A percentile compares a stretch with the other conserved stretches of the same genome.
Evolutionary conservation across 2,888 invertebrate genomes (phyloP).

Genomic region (Phytoseiulus persimilis): DNA sequence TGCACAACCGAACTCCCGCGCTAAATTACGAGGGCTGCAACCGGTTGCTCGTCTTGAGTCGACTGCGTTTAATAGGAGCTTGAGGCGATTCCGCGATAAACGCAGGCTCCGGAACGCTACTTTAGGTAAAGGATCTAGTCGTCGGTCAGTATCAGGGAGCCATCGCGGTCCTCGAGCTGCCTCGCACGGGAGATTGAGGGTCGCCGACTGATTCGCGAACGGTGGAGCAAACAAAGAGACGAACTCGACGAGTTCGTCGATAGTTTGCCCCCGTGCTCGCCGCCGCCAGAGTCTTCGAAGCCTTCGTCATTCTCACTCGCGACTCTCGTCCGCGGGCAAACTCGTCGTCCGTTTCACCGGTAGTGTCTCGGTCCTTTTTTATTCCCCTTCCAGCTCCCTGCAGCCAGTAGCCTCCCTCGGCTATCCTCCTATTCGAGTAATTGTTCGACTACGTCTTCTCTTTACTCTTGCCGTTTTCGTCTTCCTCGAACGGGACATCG

Average conservation of each 20-base stretch:
- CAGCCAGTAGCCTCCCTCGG: neutral
- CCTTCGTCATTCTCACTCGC: neutral
- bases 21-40: neutral
- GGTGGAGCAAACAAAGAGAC: neutral
- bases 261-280: neutral
- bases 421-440: neutral
- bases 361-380: neutral
- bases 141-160: neutral
- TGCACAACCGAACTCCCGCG: neutral
- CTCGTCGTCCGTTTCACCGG: neutral
- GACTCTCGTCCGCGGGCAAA: neutral
- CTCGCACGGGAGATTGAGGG: neutral
- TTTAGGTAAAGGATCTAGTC: neutral
- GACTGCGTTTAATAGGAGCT: neutral
- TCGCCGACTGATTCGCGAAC: neutral
- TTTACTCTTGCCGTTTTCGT: constrained; percentile 5
- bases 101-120: neutral
- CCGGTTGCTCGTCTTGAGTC: neutral
- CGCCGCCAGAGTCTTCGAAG: neutral
- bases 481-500: neutral
- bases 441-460: neutral
- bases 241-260: neutral
- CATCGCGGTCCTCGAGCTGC: neutral
- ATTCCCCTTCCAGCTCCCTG: neutral
- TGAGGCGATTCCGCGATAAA: neutral